A percentile compares a stretch with the other conserved stretches of the same genome.
phyloP scores from a whole-genome alignment of 2,797 vertebrate genomes.

The Chrysocyon brachyurus region DNA sequence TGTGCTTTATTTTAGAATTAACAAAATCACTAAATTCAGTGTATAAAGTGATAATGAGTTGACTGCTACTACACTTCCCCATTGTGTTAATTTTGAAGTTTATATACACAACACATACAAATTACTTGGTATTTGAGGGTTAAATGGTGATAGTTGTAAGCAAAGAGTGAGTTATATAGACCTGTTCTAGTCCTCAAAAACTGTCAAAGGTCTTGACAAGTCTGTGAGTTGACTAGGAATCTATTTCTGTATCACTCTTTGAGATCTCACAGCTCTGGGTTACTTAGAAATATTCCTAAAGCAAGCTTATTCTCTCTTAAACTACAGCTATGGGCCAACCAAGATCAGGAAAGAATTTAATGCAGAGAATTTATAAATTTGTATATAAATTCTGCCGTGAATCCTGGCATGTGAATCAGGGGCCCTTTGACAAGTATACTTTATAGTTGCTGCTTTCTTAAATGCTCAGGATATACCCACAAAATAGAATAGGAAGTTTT shows the following conservation, averaged over 20 bases:
- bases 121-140: slow-evolving; percentile 9
- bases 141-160: background rate
- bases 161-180: background rate
- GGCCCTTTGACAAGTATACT: background rate
- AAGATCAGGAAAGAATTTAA: slow-evolving; percentile 53
- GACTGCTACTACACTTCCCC: background rate
- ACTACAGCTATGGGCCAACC: background rate
- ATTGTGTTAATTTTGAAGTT: slow-evolving; percentile 55
- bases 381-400: slow-evolving; percentile 44
- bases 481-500: background rate
- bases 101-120: background rate
- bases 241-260: background rate
- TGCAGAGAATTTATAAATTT: slow-evolving; percentile 23
- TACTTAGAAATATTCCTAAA: slow-evolving; percentile 27
- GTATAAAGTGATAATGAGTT: slow-evolving; percentile 41
- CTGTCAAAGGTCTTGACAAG: background rate
- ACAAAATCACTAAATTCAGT: slow-evolving; percentile 53
- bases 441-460: slow-evolving; percentile 32
- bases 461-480: background rate
- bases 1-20: slow-evolving; percentile 62
- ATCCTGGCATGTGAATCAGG: background rate
- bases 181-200: background rate
- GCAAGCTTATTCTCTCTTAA: slow-evolving; percentile 38
- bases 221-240: background rate
- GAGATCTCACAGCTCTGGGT: background rate